Base-by-base conservation (phyloP, 2,797 vertebrate species). In the Trematomus bernacchii region DNA sequence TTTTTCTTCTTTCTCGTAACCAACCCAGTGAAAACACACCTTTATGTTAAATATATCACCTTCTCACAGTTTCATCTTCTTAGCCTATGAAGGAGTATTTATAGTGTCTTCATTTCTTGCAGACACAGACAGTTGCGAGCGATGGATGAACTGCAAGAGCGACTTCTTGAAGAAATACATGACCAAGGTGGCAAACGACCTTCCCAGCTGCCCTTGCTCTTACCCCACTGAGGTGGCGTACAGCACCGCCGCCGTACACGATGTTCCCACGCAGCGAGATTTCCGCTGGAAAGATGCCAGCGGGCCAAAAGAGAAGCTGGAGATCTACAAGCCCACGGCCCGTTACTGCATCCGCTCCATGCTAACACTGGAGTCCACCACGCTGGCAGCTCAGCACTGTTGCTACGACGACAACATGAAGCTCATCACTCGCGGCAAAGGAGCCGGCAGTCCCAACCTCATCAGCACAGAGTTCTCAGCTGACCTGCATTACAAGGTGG, bases 71-170 rank as follows among this genome's bases (percentile, higher is more conserved):
- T 74, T 55, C 14, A 7, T 72, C 67, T 54, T 67, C 70, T 71
- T 21, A 48, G 16, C 42, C 14, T 55, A 21, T 3, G 50, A 52
- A 52, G 4, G 10, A 50, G 54, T 33, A 14, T 65, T 57, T 60
- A 71, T 77, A 9, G 4, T 40, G 58, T 68, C 58, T 18, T 44
- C 18, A 46, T 90, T 66, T 84, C 79, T 86, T 92, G 12, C 93
- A 98, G 97, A 97, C 86, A 95, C 96, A 30, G 98, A 99, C 96
- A 97, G 96, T 91, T 99, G 98, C 48, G 97, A 99, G 86, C 96
- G 97, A 74, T 99, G 97, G 97, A 95, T 99, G 90, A 97, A 96
- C 92, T 98, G 98, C 94, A 98, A 97, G 89, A 98, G 97, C 0
- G 96, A 98, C 80, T 98, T 98, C 93, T 92, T 99, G 74, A 95